Evolutionary conservation across 35 echinoderm and acorn worm genomes (phyloP).

Genomic region (Eucidaris tribuloides): DNA sequence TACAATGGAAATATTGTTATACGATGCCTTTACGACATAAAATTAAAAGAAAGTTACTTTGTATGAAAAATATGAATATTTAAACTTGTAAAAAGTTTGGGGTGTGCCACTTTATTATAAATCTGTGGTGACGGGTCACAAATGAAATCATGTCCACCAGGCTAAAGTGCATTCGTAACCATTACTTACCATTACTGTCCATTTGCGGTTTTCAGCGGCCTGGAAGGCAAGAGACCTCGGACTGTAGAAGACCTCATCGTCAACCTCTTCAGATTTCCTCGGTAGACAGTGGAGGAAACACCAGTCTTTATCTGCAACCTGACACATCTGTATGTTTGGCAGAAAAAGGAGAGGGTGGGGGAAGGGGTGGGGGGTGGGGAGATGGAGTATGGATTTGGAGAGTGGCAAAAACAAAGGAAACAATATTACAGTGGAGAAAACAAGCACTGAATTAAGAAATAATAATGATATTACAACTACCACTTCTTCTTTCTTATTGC

Average conservation of each 20-base stretch:
- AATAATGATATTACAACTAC: no score
- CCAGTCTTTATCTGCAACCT: slow-evolving; percentile 80
- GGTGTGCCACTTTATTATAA: background rate
- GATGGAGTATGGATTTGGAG: no score
- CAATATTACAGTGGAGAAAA: no score
- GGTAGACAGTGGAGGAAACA: slow-evolving; percentile 96
- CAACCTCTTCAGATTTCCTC: slow-evolving; percentile 87
- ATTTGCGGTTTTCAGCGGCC: slow-evolving; percentile 95
- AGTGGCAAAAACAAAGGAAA: no score
- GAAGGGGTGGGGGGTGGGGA: no score
- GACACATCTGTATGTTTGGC: slow-evolving; percentile 38
- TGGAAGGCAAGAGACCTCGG: slow-evolving; percentile 82
- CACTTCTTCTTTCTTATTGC: no score
- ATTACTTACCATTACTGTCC: slow-evolving; percentile 94
- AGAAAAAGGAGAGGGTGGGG: no score
- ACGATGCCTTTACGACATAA: background rate
- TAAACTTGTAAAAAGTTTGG: background rate
- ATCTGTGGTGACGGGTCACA: background rate
- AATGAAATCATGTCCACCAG: no score
- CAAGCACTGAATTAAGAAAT: no score
- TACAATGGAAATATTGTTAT: no score
- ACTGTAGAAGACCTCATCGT: slow-evolving; percentile 96
- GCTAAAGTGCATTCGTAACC: background rate
- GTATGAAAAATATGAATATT: background rate
- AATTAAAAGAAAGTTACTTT: background rate